Base-by-base conservation (phyloP, 2,888 invertebrate species). In the Alitta virens region DNA sequence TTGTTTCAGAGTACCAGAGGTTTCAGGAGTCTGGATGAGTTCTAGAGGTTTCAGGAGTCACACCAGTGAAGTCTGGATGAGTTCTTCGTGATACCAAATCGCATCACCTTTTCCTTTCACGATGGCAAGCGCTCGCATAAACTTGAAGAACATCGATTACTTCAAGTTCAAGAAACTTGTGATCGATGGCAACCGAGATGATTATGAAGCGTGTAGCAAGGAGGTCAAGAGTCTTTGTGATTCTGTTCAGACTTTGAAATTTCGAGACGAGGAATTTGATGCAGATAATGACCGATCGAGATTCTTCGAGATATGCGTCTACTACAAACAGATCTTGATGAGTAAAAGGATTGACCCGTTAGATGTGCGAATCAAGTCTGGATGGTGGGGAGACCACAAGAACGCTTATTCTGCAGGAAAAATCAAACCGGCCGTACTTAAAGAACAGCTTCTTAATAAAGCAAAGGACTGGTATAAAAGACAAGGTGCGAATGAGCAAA, bases 371-470 rank as follows among this genome's bases (percentile, higher is more conserved):
- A 65, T 71, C 16, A 71, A 71, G 53, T 66, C 66, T 53, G 71
- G 71, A n/a, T 71, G 71, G 71, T 71, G 71, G 71, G 70, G 69
- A 3, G 67, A 68, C 33, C 65, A 68, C 33, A 68, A 66, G 40
- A 66, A 60, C 54, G 64, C 65, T 21, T 64, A 72, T 56, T 69
- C 68, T 2, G 71, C 67, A 2, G 71, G 71, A 2, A 71, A 71
- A 50, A 49, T 71, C 24, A 71, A 71, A 57, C 62, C 70, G 0
- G 51, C 59, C 2, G 62, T 54, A 14, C 56, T 71, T 33, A 57
- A 56, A 27, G 68, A 69, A 18, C 27, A 60, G 14, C 68, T 71
- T 21, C 43, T 65, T 2, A 26, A 52, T 16, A 71, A 71, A 56
- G 54, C 65, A 12, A 53, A 58, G 42, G 65, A 69, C 9, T 71